phyloP scores from a whole-genome alignment of 2,888 invertebrate species.

The Dendrolimus pini region DNA sequence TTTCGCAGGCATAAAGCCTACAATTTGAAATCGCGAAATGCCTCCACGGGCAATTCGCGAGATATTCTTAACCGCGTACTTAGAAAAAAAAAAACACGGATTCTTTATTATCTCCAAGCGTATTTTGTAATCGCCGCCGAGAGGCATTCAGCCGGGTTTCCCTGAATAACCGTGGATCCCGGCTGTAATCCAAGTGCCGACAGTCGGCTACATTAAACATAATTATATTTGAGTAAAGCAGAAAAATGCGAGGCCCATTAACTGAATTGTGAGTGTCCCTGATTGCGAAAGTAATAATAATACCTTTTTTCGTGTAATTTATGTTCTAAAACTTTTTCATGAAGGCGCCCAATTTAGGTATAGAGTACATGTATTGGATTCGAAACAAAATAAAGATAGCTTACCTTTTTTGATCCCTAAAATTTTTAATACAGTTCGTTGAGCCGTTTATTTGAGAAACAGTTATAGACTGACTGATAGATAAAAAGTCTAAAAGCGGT shows the following conservation, averaged over 20 bases:
- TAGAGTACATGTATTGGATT: too few species aligned
- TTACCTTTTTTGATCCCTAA: too few species aligned
- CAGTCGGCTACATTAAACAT: neutral
- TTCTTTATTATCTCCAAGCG: constrained; percentile 16
- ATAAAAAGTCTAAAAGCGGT: too few species aligned
- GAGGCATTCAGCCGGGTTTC: neutral
- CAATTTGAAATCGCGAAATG: constrained; percentile 57
- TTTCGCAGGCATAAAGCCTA: constrained; percentile 48
- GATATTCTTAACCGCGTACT: constrained; percentile 4
- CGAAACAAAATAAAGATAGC: too few species aligned
- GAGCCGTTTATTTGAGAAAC: too few species aligned
- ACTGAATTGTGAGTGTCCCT: neutral
- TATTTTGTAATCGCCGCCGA: neutral
- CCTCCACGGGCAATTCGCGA: constrained; percentile 16
- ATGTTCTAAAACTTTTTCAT: neutral
- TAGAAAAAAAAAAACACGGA: constrained; percentile 9
- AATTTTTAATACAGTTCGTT: too few species aligned
- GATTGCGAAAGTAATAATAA: neutral
- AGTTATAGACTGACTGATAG: too few species aligned
- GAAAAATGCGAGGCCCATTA: neutral
- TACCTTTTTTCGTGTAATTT: neutral
- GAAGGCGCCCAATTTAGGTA: neutral
- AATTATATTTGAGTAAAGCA: neutral
- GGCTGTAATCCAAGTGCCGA: neutral
- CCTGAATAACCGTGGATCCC: neutral